These are phyloP conservation scores for Masnerella sp. DNA, from an alignment of 2,888 invertebrate genomes.

Conservation along the genomic window DNA sequence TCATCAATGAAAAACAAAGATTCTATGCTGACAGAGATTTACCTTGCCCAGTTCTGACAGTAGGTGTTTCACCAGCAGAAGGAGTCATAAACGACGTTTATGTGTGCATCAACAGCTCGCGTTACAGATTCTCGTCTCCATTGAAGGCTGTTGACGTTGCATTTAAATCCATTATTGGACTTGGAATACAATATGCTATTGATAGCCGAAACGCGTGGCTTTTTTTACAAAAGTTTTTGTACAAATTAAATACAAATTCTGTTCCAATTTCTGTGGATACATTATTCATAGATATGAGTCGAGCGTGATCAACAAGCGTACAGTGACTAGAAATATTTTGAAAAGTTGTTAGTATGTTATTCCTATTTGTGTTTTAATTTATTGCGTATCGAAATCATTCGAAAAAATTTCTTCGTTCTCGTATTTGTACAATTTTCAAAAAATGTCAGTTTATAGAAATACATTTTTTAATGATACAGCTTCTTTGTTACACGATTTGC, in stretches of 20 bases:
- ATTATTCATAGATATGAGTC: conserved; percentile 21
- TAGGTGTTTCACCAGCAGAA: background rate
- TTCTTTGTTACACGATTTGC: conserved; percentile 11
- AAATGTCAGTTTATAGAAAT: background rate
- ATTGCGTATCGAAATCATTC: no score
- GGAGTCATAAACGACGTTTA: background rate
- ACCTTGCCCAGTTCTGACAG: conserved; percentile 1
- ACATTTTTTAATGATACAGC: conserved; percentile 7
- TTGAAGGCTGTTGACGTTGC: conserved; percentile 11
- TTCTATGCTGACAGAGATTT: background rate
- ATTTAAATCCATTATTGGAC: conserved; percentile 13
- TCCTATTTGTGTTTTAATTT: no score
- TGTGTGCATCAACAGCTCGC: conserved; percentile 4
- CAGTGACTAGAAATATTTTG: no score
- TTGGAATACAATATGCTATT: background rate
- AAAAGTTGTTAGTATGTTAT: no score
- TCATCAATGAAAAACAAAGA: background rate
- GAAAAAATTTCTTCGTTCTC: no score
- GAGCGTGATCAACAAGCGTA: background rate
- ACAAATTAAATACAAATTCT: background rate
- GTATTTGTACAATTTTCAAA: background rate
- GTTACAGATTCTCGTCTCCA: conserved; percentile 7
- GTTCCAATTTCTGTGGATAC: conserved; percentile 7
- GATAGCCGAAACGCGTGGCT: conserved; percentile 21
- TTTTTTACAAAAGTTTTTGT: conserved; percentile 15